Evolutionary conservation across 2,888 invertebrate genomes (phyloP), one percentile per base, ranked within the genome.

Genomic region (Hypselothyrea guttata): DNA sequence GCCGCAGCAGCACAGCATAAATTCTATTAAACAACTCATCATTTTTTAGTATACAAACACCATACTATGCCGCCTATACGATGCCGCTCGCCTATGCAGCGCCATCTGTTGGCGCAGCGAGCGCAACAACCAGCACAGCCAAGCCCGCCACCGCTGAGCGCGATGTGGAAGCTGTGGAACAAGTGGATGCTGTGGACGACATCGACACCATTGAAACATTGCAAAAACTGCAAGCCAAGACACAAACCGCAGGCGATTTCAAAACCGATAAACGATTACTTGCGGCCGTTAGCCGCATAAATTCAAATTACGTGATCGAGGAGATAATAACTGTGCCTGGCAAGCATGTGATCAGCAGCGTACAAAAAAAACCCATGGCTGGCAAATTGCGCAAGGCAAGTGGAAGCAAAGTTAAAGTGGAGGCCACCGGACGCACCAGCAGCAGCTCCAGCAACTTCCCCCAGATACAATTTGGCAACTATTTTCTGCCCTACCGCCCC

Each of bases 281-380:
- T 30, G 74, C 78, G 9, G 89, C 89, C 4, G 78, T 89, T 1
- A 77, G 84, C 44, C 62, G 86, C 55, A 86, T 88, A 9, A 89
- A 90, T 67, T 76, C 88, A 0, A 71, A 86, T 35, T 90, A 87
- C 69, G 67, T 87, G 7, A 87, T 90, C 13, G 89, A 90, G 41
- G 85, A 88, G 28, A 87, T 89, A 18, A 54, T 87, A 3, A 60
- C 77, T 0, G 71, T 89, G 41, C 87, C 90, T 1, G 89, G 86
- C 38, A 81, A 73, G 31, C 86, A 77, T 42, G 62, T 87, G 4
- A 64, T 72, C 16, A 34, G 4, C 31, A 33, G 33, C 53, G 30
- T 37, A 33, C 15, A 49, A 8, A 68, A 42, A 28, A 67, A 67
- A 18, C 46, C 59, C 31, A 51, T 7, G 1, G 45, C 18, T 18